Percentiles rank a stretch among this genome's conserved stretches.
These are phyloP conservation scores for Rousettus madagascariensis DNA, from an alignment of 2,797 vertebrate genomes.

Conservation along the genomic window DNA sequence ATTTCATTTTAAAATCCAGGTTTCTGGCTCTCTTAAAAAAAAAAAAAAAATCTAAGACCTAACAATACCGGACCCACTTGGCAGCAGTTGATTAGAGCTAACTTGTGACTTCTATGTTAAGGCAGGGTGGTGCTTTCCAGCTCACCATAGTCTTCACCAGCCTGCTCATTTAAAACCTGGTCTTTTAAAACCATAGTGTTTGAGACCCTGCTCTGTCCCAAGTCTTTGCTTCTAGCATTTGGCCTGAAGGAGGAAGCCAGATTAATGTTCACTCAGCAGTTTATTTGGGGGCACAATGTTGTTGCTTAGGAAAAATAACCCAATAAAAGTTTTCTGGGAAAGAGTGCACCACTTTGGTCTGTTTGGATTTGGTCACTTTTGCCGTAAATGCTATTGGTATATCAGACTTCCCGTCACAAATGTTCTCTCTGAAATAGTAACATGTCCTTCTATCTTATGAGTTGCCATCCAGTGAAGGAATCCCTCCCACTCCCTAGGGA, in stretches of 20 bases:
- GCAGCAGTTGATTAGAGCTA: background rate
- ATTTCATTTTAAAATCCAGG: slow-evolving; percentile 48
- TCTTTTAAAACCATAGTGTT: background rate
- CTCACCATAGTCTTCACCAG: background rate
- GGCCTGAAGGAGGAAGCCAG: background rate
- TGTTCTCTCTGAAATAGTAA: slow-evolving; percentile 66
- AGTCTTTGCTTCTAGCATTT: slow-evolving; percentile 4
- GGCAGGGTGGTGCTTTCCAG: background rate
- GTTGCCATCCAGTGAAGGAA: slow-evolving; percentile 69
- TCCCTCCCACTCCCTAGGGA: slow-evolving; percentile 62
- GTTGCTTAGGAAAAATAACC: slow-evolving; percentile 46
- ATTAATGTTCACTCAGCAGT: slow-evolving; percentile 26
- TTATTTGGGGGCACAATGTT: background rate
- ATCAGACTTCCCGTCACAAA: slow-evolving; percentile 51
- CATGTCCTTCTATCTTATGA: slow-evolving; percentile 49
- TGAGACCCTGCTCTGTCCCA: slow-evolving; percentile 26
- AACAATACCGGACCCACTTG: background rate
- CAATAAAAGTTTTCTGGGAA: slow-evolving; percentile 27
- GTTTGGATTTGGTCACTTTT: slow-evolving; percentile 63
- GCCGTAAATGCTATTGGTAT: slow-evolving; percentile 63
- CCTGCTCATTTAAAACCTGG: slow-evolving; percentile 36
- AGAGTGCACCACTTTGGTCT: slow-evolving; percentile 13
- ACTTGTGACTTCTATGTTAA: slow-evolving; percentile 41
- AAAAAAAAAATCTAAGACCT: background rate
- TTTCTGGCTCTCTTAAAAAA: slow-evolving; percentile 15